Conservation (phyloP, 2,888 invertebrate species). For the Andricus quercusramuli region DNA sequence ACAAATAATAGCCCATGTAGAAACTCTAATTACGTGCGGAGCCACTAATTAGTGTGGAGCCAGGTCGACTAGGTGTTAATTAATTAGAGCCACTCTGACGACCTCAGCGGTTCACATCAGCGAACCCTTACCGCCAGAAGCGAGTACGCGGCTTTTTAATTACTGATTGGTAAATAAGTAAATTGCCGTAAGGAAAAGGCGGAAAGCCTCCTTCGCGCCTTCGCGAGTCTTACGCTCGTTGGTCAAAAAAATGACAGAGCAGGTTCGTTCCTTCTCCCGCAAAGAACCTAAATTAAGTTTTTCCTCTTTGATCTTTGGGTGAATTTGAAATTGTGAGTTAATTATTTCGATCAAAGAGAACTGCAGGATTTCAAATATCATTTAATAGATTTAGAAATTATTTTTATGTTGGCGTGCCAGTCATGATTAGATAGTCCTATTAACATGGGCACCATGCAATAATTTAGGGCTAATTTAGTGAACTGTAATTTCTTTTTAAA, state of each 20-base stretch:
- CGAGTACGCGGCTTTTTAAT: constrained; percentile 66
- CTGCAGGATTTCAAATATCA: too few relatives aligned
- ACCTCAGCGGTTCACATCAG: constrained; percentile 49
- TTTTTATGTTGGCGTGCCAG: background rate
- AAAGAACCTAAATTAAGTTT: background rate
- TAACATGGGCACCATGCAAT: too few relatives aligned
- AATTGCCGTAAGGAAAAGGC: constrained; percentile 69
- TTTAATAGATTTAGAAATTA: background rate
- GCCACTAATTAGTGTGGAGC: constrained; percentile 75
- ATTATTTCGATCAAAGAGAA: too few relatives aligned
- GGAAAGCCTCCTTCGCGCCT: constrained; percentile 48
- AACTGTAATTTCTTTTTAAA: too few relatives aligned
- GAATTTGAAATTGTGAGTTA: background rate
- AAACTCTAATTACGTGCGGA: constrained; percentile 76
- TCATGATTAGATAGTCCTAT: too few relatives aligned
- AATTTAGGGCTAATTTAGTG: too few relatives aligned
- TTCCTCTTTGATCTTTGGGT: background rate
- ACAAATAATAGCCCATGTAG: constrained; percentile 56
- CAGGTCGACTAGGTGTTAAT: constrained; percentile 75
- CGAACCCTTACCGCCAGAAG: constrained; percentile 50
- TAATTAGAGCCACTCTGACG: constrained; percentile 75
- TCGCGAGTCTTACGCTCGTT: constrained; percentile 50
- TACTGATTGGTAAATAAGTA: constrained; percentile 73
- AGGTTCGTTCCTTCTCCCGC: constrained; percentile 20
- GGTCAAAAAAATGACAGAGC: constrained; percentile 52